Evolutionary conservation across 2,888 invertebrate genomes (phyloP), one percentile per base, ranked within the genome.

Genomic region (Clostera curtula): DNA sequence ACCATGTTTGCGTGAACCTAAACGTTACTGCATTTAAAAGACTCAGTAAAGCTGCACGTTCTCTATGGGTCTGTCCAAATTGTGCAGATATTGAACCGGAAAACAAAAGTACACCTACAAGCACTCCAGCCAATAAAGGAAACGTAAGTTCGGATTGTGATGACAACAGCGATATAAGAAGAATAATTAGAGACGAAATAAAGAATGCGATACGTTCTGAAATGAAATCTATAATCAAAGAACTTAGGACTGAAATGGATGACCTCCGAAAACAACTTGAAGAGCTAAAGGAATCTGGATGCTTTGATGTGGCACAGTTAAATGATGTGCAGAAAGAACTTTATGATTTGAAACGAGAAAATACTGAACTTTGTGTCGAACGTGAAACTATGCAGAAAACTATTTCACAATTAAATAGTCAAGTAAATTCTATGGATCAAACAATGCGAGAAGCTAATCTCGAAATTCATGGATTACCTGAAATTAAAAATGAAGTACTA

Each of bases 391-490:
- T 24, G 12, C 8, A 6, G 1, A 5, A n/a, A 2, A 12, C 12
- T 1, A 8, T 12, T 1, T 1, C 3, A 22, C 12, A 22, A 5
- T 18, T 27, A 5, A 18, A 3, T 10, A 13, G 6, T 1, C 27
- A 22, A 12, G 1, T 22, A 6, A 18, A 10, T 13, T 7, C 6
- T 6, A 3, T 27, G 1, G 27, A 27, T 9, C 27, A 27, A 9
- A 27, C 6, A 13, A 18, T 18, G 17, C 22, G 27, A 2, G 27
- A 27, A 1, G 12, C 27, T 4, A 27, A 27, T 6, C 7, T 27
- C 5, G 27, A 27, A 22, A 27, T 27, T 10, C 12, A 22, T 9
- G 27, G 27, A 6, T 22, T 27, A 10, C 27, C 27, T 1, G 18
- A 27, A 18, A 22, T 22, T 17, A 22, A 22, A 18, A 27, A 13